These are phyloP conservation scores for Chrosomus eos DNA, from an alignment of 2,797 vertebrate species.

Conservation along the genomic window DNA sequence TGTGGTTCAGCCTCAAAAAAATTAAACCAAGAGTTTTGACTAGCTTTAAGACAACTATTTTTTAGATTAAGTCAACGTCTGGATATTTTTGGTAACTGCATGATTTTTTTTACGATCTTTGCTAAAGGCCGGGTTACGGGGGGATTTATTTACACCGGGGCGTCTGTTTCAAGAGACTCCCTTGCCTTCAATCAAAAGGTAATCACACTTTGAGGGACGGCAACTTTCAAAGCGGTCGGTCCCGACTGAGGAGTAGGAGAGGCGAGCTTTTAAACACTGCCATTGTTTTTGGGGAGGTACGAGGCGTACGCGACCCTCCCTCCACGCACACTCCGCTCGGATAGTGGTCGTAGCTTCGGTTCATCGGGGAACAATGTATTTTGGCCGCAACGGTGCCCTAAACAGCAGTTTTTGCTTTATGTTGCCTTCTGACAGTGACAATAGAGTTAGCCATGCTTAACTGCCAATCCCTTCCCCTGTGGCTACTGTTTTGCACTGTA, in stretches of 20 bases:
- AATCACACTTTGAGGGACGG: conserved; percentile 49
- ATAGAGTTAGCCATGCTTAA: conserved; percentile 83
- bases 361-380: conserved; percentile 76
- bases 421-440: conserved; percentile 84
- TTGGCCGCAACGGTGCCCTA: conserved; percentile 73
- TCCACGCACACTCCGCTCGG: conserved; percentile 75
- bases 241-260: conserved; percentile 58
- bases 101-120: conserved; percentile 79
- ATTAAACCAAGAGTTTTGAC: conserved; percentile 53
- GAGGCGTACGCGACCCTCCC: conserved; percentile 68
- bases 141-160: conserved; percentile 71
- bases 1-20: conserved; percentile 61
- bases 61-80: conserved; percentile 66
- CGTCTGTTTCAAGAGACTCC: conserved; percentile 70
- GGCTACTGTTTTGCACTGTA: conserved; percentile 84
- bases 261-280: conserved; percentile 82
- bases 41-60: conserved; percentile 76
- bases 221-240: conserved; percentile 49
- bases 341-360: conserved; percentile 78
- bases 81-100: conserved; percentile 76
- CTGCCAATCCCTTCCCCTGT: conserved; percentile 80
- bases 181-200: conserved; percentile 79
- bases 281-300: conserved; percentile 79
- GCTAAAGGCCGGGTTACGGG: conserved; percentile 68
- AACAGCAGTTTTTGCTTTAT: conserved; percentile 78